These are phyloP conservation scores for Kryptolebias ocellatus DNA, from an alignment of 2,797 vertebrate species.

Conservation along the genomic window DNA sequence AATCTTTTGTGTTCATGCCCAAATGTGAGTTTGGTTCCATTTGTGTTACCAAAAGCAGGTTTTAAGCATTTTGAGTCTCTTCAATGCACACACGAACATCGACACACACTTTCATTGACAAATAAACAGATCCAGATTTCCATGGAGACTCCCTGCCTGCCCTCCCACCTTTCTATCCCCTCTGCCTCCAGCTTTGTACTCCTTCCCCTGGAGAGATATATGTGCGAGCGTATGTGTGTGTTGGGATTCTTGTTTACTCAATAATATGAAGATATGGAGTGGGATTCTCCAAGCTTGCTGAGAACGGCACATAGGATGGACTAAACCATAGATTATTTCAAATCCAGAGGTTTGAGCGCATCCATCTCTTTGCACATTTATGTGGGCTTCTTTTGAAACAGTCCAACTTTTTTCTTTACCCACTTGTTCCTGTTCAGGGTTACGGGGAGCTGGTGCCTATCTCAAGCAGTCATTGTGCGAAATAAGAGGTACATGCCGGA, in stretches of 20 bases:
- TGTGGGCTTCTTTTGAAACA: conserved; percentile 18
- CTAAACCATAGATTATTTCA: conserved; percentile 10
- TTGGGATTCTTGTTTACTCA: conserved; percentile 71
- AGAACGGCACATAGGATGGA: conserved; percentile 33
- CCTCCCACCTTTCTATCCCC: conserved; percentile 46
- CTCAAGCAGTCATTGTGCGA: too few relatives aligned
- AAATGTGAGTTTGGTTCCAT: conserved; percentile 29
- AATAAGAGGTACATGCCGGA: too few relatives aligned
- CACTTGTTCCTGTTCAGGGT: too few relatives aligned
- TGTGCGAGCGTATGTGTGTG: conserved; percentile 17
- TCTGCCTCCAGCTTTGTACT: conserved; percentile 40
- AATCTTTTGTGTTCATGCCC: conserved; percentile 13
- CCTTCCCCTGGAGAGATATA: conserved; percentile 32
- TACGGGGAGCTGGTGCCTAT: too few relatives aligned
- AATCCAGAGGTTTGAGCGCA: conserved; percentile 6
- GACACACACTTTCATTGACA: conserved; percentile 23
- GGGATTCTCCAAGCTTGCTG: conserved; percentile 31
- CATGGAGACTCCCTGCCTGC: conserved; percentile 60
- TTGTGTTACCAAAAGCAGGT: conserved; percentile 41
- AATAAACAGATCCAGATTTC: conserved; percentile 44
- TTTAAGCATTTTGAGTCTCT: conserved; percentile 33
- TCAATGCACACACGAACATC: conserved; percentile 23
- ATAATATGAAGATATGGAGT: conserved; percentile 69
- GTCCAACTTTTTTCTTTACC: neutral
- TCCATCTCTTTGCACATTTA: conserved; percentile 1